Base-by-base conservation (phyloP, 30 jellyfish, hydroid and myxozoan species). In the Rhopilema esculentum region DNA sequence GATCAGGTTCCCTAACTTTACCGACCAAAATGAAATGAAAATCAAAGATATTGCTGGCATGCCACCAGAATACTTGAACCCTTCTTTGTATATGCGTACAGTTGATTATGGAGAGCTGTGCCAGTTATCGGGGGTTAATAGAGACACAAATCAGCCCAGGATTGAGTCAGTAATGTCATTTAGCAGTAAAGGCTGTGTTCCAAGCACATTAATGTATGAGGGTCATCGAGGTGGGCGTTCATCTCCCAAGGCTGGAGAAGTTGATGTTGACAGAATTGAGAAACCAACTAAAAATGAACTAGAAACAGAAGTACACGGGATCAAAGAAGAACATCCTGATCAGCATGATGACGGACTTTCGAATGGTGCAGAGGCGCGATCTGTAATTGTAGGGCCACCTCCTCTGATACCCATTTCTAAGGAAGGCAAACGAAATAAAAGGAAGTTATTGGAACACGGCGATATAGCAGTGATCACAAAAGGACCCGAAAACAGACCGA, bases 301-400 rank as follows among this genome's bases (percentile, higher is more conserved):
- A 15, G 27, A 70, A 29, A 16, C 22, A 0, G 27, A 6, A 0
- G 4, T 1, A 18, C 78, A 28, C 6, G 6, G 1, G 66, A 62
- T 77, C 0, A 1, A 50, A 18, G 66, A 21, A 22, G 72, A 28
- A 6, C 51, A 8, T 8, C 18, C 0, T 1, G 24, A 26, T 0
- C 32, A 16, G 21, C 19, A 27, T 15, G 33, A 21, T 16, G 82
- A 49, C 19, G 32, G 30, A 4, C 0, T 25, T 8, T 26, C 16
- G 69, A 26, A 29, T 21, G 29, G 72, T 18, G 27, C 17, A 7
- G 88, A 73, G 31, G 32, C 71, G 8, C 72, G 72, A 64, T 74
- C 94, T 0, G 79, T 85, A 8, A 85, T 85, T 1, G 70, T 74
- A 16, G 94, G 94, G 12, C 94, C 94, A 12, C 94, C 94, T 8